Evolutionary conservation across 2,888 invertebrate genomes (phyloP).

Genomic region (Zelleria hepariella): DNA sequence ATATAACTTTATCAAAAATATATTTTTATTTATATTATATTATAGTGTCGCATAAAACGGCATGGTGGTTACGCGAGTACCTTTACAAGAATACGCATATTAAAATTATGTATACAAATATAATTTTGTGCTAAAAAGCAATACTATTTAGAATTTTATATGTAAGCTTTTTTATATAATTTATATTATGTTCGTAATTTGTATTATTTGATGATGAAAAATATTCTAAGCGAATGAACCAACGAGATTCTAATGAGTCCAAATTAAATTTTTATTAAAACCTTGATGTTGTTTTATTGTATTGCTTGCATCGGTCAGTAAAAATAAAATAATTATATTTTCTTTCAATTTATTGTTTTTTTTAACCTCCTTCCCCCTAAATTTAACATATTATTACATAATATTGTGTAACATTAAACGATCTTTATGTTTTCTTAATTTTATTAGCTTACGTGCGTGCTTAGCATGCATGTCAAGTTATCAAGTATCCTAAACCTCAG

Average conservation of each 20-base stretch:
- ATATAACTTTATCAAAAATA: slow-evolving; percentile 19
- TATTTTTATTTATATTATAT: slow-evolving; percentile 16
- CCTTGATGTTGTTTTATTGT: slow-evolving; percentile 17
- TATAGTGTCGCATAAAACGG: slow-evolving; percentile 28
- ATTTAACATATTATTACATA: too few relatives aligned
- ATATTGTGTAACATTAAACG: too few relatives aligned
- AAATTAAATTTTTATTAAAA: slow-evolving; percentile 16
- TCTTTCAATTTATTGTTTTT: not conserved
- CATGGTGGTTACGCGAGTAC: slow-evolving; percentile 69
- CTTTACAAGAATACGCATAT: slow-evolving; percentile 29
- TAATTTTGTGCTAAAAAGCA: slow-evolving; percentile 19
- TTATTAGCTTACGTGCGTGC: too few relatives aligned
- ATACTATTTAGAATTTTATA: slow-evolving; percentile 16
- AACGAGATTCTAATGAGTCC: slow-evolving; percentile 12
- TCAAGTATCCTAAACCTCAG: too few relatives aligned
- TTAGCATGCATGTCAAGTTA: too few relatives aligned
- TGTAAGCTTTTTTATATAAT: slow-evolving; percentile 16
- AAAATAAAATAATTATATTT: not conserved
- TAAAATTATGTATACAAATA: slow-evolving; percentile 17
- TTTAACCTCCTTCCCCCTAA: not conserved
- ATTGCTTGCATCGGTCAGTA: slow-evolving; percentile 7
- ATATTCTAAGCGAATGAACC: slow-evolving; percentile 19
- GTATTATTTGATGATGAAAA: slow-evolving; percentile 21
- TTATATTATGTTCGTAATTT: slow-evolving; percentile 12
- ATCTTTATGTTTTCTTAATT: too few relatives aligned